Conservation (phyloP, 2,888 invertebrate species). For the Exephanes ischioxanthus region DNA sequence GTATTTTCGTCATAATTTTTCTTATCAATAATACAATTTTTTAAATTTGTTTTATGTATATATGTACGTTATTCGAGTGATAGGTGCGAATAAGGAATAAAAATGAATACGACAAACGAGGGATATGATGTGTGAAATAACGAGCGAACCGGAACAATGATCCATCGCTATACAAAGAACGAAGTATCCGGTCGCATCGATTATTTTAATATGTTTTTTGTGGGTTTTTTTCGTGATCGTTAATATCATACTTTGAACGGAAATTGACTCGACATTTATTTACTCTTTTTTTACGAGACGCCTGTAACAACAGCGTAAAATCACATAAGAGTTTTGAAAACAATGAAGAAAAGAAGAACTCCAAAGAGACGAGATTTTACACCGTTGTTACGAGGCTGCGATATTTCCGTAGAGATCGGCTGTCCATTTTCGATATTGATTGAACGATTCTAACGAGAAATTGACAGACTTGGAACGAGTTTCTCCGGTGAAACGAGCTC, state of each 20-base stretch:
- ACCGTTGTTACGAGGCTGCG: slow-evolving; percentile 15
- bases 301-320: neutral
- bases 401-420: slow-evolving; percentile 32
- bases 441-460: slow-evolving; percentile 51
- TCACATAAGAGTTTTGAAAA: neutral
- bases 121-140: slow-evolving; percentile 51
- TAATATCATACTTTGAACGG: slow-evolving; percentile 39
- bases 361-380: neutral
- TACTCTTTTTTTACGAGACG: slow-evolving; percentile 26
- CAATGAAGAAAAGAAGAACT: neutral
- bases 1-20: slow-evolving; percentile 6
- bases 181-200: slow-evolving; percentile 40
- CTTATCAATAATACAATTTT: slow-evolving; percentile 26
- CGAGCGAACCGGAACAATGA: slow-evolving; percentile 39
- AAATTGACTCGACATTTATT: slow-evolving; percentile 54
- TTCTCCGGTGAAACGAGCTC: slow-evolving; percentile 11
- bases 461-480: slow-evolving; percentile 33
- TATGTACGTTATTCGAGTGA: slow-evolving; percentile 50
- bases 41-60: slow-evolving; percentile 16
- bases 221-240: slow-evolving; percentile 32
- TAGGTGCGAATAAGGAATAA: slow-evolving; percentile 51
- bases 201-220: slow-evolving; percentile 16
- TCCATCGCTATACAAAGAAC: slow-evolving; percentile 46
- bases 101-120: slow-evolving; percentile 56
- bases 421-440: slow-evolving; percentile 51